Evolutionary conservation across 2,113 vertebrate species (phyloP).

Genomic region (Tinamus guttatus): DNA sequence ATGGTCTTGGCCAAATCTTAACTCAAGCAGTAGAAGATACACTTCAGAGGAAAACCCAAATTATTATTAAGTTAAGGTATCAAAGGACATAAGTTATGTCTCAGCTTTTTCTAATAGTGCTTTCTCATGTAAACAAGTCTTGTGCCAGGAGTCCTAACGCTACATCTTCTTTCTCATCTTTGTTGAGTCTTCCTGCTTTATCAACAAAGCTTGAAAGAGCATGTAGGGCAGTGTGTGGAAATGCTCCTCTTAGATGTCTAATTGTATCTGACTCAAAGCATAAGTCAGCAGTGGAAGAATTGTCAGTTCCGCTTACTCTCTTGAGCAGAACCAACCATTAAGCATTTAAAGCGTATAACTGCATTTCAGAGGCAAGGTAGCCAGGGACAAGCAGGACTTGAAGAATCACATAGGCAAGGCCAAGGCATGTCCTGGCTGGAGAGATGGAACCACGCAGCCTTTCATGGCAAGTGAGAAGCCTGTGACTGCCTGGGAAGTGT

Average conservation of each 20-base stretch:
- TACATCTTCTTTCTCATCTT: background rate
- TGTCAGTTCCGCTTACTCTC: background rate
- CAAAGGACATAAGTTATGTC: background rate
- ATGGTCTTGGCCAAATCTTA: slow-evolving; percentile 8
- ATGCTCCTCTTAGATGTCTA: slow-evolving; percentile 27
- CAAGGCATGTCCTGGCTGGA: background rate
- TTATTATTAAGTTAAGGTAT: background rate
- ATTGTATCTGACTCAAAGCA: slow-evolving; percentile 29
- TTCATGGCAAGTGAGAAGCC: background rate
- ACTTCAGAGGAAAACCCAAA: background rate
- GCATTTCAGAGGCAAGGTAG: background rate
- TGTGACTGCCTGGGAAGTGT: background rate
- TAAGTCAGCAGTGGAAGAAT: background rate
- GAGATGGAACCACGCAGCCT: background rate
- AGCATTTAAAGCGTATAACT: slow-evolving; percentile 3
- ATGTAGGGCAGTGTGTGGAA: slow-evolving; percentile 37
- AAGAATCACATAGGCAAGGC: background rate
- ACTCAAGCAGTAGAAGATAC: background rate
- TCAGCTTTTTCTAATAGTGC: background rate
- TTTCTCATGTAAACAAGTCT: background rate
- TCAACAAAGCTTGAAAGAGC: background rate
- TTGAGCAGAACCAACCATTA: background rate
- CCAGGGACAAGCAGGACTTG: background rate
- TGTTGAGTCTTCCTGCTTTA: background rate
- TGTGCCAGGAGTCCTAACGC: background rate